Base-by-base conservation (phyloP, 2,888 invertebrate genomes). In the Ectemnius continuus region DNA sequence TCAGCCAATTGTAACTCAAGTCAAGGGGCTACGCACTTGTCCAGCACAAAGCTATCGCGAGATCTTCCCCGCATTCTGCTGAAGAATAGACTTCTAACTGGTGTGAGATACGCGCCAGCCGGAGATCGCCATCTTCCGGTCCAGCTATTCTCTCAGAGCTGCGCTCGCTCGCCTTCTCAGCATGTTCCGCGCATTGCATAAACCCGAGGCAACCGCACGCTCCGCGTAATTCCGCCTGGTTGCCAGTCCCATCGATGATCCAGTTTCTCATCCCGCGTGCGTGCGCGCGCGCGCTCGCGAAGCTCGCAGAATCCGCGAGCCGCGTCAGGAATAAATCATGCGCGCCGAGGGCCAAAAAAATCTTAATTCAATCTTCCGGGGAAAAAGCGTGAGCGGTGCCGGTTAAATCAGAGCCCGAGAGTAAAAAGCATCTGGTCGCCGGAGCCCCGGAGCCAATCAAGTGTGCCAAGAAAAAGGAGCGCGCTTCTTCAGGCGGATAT, bases 1-100 rank as follows among this genome's bases (percentile, higher is more conserved):
- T 83, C 86, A 85, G 82, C 86, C 86, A 79, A 81, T 82, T 81
- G 86, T 86, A 86, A 86, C 83, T 86, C 84, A 86, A 86, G 85
- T 84, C 84, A 85, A 81, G 84, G 77, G 83, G 84, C 85, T 80
- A 84, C 85, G 82, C 81, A 85, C 83, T 84, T 79, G 82, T 79
- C 77, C 79, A 77, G 70, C 76, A 86, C 85, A 85, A 86, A 86
- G 86, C 86, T 86, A 86, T 86, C 86, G 83, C 67, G 73, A 71
- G 82, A 86, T 86, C 86, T 86, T 77, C 76, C 80, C 78, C 82
- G 85, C 86, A 83, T 85, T 84, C 86, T 83, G 83, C 84, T 83
- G 80, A 82, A 84, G 83, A 83, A 84, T 83, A 84, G 84, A 80
- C 80, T 83, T 81, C 81, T 80, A 78, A 82, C 76, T 75, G 76